Evolutionary conservation across 2,888 invertebrate species (phyloP).

Genomic region (Lissocephala sabroskyi): DNA sequence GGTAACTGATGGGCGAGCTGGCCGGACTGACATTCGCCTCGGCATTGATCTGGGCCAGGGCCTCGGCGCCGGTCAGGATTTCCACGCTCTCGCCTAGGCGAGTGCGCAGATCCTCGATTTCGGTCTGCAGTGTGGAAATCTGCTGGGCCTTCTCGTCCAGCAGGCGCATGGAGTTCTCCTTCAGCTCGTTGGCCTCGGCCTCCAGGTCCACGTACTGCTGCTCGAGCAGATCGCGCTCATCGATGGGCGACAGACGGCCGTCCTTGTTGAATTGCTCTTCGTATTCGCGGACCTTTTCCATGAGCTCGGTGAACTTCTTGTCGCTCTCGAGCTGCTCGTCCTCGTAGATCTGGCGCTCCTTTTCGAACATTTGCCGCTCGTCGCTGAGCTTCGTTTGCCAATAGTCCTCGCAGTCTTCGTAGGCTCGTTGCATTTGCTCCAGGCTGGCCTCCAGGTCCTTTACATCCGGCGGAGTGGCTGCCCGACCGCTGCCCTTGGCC

Average conservation of each 20-base stretch:
- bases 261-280: constrained; percentile 81
- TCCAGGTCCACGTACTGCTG: constrained; percentile 82
- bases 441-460: constrained; percentile 82
- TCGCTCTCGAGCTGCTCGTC: constrained; percentile 84
- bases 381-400: constrained; percentile 86
- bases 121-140: constrained; percentile 74
- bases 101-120: constrained; percentile 72
- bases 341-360: constrained; percentile 80
- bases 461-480: constrained; percentile 73
- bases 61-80: constrained; percentile 66
- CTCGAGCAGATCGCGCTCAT: constrained; percentile 82
- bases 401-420: constrained; percentile 90
- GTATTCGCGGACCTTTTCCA: constrained; percentile 84
- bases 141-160: constrained; percentile 75
- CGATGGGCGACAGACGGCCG: constrained; percentile 82
- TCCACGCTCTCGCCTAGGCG: constrained; percentile 69
- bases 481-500: constrained; percentile 16
- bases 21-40: constrained; percentile 64
- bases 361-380: constrained; percentile 80
- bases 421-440: constrained; percentile 83
- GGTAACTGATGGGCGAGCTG: constrained; percentile 73
- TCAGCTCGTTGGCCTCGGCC: constrained; percentile 78
- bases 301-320: constrained; percentile 82
- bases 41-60: constrained; percentile 35
- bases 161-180: constrained; percentile 74